Evolutionary conservation across 2,113 vertebrate genomes (phyloP).

Genomic region (Phyllostomus hastatus): DNA sequence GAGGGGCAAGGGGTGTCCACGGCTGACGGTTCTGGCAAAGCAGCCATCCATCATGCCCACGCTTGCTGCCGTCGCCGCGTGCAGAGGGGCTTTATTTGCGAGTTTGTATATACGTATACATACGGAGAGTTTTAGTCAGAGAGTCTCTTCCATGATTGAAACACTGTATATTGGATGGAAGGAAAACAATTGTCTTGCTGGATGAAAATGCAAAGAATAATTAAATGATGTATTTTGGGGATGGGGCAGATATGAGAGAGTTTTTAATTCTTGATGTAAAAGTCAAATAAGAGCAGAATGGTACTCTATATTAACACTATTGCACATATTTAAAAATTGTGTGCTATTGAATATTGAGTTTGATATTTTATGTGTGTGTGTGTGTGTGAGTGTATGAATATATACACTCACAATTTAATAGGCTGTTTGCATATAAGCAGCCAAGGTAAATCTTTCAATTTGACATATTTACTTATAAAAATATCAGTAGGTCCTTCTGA

Average conservation of each 20-base stretch:
- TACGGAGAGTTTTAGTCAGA: background rate
- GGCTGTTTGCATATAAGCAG: background rate
- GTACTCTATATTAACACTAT: background rate
- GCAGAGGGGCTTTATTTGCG: background rate
- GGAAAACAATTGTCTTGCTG: background rate
- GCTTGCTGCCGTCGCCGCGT: background rate
- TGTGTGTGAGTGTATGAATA: background rate
- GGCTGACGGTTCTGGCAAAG: background rate
- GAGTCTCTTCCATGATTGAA: background rate
- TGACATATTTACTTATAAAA: slow-evolving; percentile 44
- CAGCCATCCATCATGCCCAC: slow-evolving; percentile 64
- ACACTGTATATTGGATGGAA: background rate
- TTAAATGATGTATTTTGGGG: background rate
- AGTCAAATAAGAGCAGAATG: slow-evolving; percentile 12
- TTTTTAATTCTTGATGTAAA: background rate
- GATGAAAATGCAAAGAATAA: background rate
- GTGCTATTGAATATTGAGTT: background rate
- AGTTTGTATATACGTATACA: background rate
- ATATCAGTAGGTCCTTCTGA: background rate
- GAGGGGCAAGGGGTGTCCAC: background rate
- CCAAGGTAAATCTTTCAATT: slow-evolving; percentile 37
- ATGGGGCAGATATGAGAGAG: background rate
- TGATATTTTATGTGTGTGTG: background rate
- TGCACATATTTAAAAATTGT: background rate
- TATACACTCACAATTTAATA: background rate